phyloP scores from a whole-genome alignment of 2,888 invertebrate species.

The Pegoplata infirma region DNA sequence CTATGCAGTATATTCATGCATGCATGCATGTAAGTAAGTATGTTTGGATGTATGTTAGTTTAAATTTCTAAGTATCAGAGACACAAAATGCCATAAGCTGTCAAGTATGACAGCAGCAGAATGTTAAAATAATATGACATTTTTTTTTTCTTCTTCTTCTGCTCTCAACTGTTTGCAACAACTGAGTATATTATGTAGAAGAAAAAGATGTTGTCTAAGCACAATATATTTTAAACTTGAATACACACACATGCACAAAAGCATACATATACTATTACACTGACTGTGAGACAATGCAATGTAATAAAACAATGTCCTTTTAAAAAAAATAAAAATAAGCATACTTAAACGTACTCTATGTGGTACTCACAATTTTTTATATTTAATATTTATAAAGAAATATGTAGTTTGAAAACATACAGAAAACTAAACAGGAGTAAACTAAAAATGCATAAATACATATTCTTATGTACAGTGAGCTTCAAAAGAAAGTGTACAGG shows the following conservation, averaged over 20 bases:
- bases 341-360: background rate
- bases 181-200: background rate
- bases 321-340: too few relatives aligned
- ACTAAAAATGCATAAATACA: background rate
- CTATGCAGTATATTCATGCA: background rate
- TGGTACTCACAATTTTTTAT: background rate
- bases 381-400: background rate
- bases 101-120: conserved; percentile 49
- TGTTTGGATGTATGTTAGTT: background rate
- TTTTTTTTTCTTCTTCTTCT: too few relatives aligned
- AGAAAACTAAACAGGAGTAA: background rate
- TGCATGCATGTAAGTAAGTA: background rate
- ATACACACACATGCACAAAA: background rate
- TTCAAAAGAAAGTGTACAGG: too few relatives aligned
- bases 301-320: background rate
- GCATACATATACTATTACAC: background rate
- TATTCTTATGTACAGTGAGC: background rate
- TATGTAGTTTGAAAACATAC: background rate
- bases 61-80: conserved; percentile 18
- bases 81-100: conserved; percentile 55
- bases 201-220: background rate
- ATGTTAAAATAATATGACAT: conserved; percentile 36
- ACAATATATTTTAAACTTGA: background rate
- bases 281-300: background rate
- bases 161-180: too few relatives aligned